phyloP scores from a whole-genome alignment of 2,797 vertebrate genomes.

The Knipowitschia caucasica region DNA sequence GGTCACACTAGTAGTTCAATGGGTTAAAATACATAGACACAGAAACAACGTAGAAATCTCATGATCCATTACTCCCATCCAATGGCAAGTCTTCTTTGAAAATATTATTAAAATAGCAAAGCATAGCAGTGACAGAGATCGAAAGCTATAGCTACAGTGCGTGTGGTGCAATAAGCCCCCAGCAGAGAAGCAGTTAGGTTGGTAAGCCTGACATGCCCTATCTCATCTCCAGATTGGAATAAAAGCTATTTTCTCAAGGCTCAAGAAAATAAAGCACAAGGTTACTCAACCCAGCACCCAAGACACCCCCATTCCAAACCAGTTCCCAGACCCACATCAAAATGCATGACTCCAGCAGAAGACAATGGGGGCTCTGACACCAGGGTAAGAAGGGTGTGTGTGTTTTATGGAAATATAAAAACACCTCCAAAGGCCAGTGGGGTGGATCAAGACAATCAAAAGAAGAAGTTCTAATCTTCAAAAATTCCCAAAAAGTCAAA shows the following conservation, averaged over 20 bases:
- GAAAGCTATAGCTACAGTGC: slow-evolving; percentile 44
- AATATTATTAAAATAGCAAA: slow-evolving; percentile 45
- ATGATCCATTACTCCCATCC: no score
- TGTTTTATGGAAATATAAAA: slow-evolving; percentile 38
- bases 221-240: slow-evolving; percentile 76
- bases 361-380: slow-evolving; percentile 40
- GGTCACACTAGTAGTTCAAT: no score
- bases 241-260: slow-evolving; percentile 75
- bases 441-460: slow-evolving; percentile 27
- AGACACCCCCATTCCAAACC: slow-evolving; percentile 73
- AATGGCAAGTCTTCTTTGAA: no score
- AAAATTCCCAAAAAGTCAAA: no score
- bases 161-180: slow-evolving; percentile 69
- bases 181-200: slow-evolving; percentile 62
- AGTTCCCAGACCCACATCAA: slow-evolving; percentile 61
- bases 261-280: slow-evolving; percentile 75
- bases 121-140: slow-evolving; percentile 34
- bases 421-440: slow-evolving; percentile 14
- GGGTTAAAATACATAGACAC: no score
- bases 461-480: no score
- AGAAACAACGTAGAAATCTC: no score
- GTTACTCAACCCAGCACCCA: slow-evolving; percentile 68
- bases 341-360: slow-evolving; percentile 64
- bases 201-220: slow-evolving; percentile 73
- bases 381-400: slow-evolving; percentile 22